Percentiles rank a stretch among this genome's conserved stretches.
Conservation (phyloP, 2,888 invertebrate species). For the Emesis furor region DNA sequence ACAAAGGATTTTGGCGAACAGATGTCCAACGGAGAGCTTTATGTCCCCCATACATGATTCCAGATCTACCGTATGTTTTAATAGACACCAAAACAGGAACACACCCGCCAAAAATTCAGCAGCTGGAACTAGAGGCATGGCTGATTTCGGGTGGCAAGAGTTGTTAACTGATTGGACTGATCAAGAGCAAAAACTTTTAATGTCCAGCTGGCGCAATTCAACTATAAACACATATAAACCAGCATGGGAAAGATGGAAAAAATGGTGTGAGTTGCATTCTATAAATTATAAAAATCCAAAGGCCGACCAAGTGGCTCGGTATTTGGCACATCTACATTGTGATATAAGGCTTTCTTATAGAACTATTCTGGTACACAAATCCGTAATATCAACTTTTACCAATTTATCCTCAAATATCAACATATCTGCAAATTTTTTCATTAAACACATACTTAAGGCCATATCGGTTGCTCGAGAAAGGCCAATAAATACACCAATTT, state of each 20-base stretch:
- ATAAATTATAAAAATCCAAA: slow-evolving; percentile 41
- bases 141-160: slow-evolving; percentile 68
- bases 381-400: slow-evolving; percentile 49
- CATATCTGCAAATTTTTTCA: slow-evolving; percentile 47
- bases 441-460: slow-evolving; percentile 48
- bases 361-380: slow-evolving; percentile 49
- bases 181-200: slow-evolving; percentile 53
- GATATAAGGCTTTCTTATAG: slow-evolving; percentile 31
- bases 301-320: slow-evolving; percentile 49
- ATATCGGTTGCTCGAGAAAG: slow-evolving; percentile 37
- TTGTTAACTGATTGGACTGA: slow-evolving; percentile 51
- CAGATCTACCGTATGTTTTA: slow-evolving; percentile 39
- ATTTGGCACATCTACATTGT: slow-evolving; percentile 54
- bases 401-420: slow-evolving; percentile 27
- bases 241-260: slow-evolving; percentile 49
- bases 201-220: slow-evolving; percentile 64
- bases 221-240: slow-evolving; percentile 62
- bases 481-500: slow-evolving; percentile 43
- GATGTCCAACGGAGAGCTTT: slow-evolving; percentile 66
- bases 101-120: slow-evolving; percentile 46
- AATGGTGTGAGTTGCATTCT: slow-evolving; percentile 36
- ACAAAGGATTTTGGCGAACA: slow-evolving; percentile 61
- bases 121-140: slow-evolving; percentile 62
- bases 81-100: slow-evolving; percentile 51
- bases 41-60: slow-evolving; percentile 42